These are phyloP conservation scores for Fundulus diaphanus DNA, from an alignment of 2,797 vertebrate species.

Conservation along the genomic window DNA sequence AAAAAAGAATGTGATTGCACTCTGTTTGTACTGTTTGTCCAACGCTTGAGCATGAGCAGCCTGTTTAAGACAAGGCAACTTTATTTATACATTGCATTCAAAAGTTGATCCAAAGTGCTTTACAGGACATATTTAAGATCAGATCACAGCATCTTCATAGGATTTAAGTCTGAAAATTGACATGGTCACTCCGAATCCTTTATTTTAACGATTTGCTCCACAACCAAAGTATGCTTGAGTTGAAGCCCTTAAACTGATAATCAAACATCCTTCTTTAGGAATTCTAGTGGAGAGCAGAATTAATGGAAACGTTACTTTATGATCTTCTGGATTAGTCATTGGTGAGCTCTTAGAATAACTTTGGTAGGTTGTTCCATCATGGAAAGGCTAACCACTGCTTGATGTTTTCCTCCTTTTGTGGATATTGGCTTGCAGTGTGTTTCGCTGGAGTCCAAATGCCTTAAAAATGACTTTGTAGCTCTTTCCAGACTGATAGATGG, in stretches of 20 bases:
- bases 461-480: background rate
- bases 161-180: background rate
- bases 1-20: background rate
- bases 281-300: background rate
- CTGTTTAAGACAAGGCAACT: background rate
- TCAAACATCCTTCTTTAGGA: background rate
- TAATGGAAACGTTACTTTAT: background rate
- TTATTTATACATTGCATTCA: background rate
- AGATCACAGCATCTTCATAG: background rate
- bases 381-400: background rate
- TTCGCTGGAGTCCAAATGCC: background rate
- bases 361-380: constrained; percentile 37
- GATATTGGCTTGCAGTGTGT: background rate
- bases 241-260: background rate
- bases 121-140: background rate
- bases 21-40: background rate
- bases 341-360: background rate
- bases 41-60: background rate
- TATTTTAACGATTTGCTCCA: background rate
- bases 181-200: background rate
- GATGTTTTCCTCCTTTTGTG: background rate
- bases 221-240: background rate
- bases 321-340: background rate
- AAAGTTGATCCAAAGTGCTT: background rate
- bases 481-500: background rate